Evolutionary conservation across 2,888 invertebrate genomes (phyloP), one percentile per base, ranked within the genome.

Genomic region (Oscheius myriophilus): DNA sequence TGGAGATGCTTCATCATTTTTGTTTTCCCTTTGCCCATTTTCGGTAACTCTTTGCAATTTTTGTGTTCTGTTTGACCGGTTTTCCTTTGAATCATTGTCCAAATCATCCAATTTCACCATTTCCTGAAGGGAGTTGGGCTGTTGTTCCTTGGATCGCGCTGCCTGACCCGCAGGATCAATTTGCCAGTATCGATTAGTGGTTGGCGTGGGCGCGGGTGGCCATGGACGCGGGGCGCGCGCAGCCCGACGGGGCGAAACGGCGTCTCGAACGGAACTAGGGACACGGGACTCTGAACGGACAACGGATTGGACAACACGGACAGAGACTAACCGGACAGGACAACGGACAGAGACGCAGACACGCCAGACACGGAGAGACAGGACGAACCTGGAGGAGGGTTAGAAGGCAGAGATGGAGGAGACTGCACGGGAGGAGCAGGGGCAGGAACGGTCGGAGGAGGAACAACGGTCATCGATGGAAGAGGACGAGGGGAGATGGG

Each of bases 131-230:
- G 69, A 63, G 33, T 45, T 16, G 41, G 63, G 63, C 49, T 65
- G 46, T 21, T 68, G 58, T 25, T 59, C 65, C 49, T 39, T 59
- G 21, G 70, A 69, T 54, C 59, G 64, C 42, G 72, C 73, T 55
- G 71, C 33, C 18, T 68, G 62, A 1, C 68, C 72, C 4, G 73
- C 75, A 26, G 75, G 72, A 61, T 78, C 75, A 21, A 77, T 78
- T 39, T 76, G 71, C 80, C 80, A 80, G 42, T 75, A 80, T 18
- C 72, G 64, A 46, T 70, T 73, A 7, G 72, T 69, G 26, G 62
- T 49, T 21, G 62, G 55, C 0, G 63, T 55, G 3, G 61, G 52
- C 26, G 76, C 70, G 14, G 75, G 76, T 2, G 75, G 76, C 78
- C 76, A 78, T 26, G 69, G 71, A 18, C 76, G 45, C 16, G 71